A percentile compares a stretch with the other conserved stretches of the same genome.
These are phyloP conservation scores for Polietes domitor DNA, from an alignment of 2,888 invertebrate genomes.

Conservation along the genomic window DNA sequence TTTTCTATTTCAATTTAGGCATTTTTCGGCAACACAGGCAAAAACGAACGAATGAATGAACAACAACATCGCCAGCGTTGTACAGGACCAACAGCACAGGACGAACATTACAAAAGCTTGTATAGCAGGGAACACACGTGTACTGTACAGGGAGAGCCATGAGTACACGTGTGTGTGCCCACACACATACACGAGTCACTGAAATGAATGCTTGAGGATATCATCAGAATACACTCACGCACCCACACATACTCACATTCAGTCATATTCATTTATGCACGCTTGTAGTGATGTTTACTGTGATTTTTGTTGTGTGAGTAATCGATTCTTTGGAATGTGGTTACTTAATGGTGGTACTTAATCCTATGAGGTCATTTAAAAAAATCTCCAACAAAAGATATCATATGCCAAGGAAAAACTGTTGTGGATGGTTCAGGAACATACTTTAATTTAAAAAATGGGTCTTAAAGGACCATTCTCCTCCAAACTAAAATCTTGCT, in stretches of 20 bases:
- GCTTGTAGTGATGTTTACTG: no score
- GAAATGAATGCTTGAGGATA: constrained; percentile 56
- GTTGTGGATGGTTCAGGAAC: no score
- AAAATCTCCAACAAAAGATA: no score
- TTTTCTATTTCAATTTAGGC: constrained; percentile 68
- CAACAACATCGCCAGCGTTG: neutral
- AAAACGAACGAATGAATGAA: neutral
- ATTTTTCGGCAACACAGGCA: constrained; percentile 38
- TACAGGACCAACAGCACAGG: constrained; percentile 9
- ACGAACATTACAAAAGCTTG: constrained; percentile 29
- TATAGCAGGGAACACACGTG: constrained; percentile 8
- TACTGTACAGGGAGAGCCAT: neutral
- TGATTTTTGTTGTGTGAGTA: no score
- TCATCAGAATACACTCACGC: constrained; percentile 29
- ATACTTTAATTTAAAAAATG: no score
- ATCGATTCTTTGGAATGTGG: neutral
- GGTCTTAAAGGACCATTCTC: no score
- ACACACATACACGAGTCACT: constrained; percentile 23
- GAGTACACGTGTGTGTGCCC: neutral
- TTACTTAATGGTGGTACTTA: no score
- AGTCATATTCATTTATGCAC: no score
- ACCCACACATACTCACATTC: neutral
- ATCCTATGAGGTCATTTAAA: no score
- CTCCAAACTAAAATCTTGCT: no score
- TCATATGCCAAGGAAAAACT: no score